Percentiles rank a stretch among this genome's conserved stretches.
Evolutionary conservation across 2,797 vertebrate genomes (phyloP).

Genomic region (Distichodus sexfasciatus): DNA sequence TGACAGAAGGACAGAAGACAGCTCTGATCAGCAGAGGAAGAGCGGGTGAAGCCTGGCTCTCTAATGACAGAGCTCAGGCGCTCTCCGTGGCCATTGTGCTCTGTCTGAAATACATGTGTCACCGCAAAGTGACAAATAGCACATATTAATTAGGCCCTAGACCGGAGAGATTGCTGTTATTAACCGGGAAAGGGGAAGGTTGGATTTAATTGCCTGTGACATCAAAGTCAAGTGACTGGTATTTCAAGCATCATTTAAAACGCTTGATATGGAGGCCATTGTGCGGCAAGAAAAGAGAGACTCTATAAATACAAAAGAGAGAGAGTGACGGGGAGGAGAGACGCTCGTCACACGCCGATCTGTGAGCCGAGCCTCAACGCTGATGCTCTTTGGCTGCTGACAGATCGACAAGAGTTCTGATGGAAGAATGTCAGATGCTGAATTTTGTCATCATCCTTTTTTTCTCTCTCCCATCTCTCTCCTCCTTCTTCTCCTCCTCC

Average conservation of each 20-base stretch:
- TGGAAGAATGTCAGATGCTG: constrained; percentile 67
- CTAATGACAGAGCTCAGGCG: constrained; percentile 80
- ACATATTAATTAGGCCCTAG: constrained; percentile 99
- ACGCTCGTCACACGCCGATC: constrained; percentile 70
- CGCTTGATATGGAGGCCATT: constrained; percentile 99
- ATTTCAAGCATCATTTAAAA: constrained; percentile 99
- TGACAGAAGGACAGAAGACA: constrained; percentile 39
- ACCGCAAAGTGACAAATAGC: constrained; percentile 99
- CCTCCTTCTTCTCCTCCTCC: too few relatives aligned
- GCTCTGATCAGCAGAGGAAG: constrained; percentile 40
- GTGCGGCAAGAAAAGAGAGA: constrained; percentile 96
- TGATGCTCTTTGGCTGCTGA: constrained; percentile 72
- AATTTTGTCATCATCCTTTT: neutral
- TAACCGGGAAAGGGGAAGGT: constrained; percentile 96
- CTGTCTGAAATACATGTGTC: constrained; percentile 96
- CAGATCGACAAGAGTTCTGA: constrained; percentile 78
- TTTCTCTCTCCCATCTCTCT: neutral
- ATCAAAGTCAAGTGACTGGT: constrained; percentile 99
- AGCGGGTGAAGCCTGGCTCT: constrained; percentile 64
- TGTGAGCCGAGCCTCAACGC: constrained; percentile 61
- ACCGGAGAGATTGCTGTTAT: constrained; percentile 99
- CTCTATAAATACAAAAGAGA: constrained; percentile 98
- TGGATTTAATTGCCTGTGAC: constrained; percentile 99
- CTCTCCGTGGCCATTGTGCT: constrained; percentile 61
- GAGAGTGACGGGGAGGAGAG: constrained; percentile 88